Evolutionary conservation across 2,113 vertebrate genomes (phyloP).

Genomic region (Ophiodon elongatus): DNA sequence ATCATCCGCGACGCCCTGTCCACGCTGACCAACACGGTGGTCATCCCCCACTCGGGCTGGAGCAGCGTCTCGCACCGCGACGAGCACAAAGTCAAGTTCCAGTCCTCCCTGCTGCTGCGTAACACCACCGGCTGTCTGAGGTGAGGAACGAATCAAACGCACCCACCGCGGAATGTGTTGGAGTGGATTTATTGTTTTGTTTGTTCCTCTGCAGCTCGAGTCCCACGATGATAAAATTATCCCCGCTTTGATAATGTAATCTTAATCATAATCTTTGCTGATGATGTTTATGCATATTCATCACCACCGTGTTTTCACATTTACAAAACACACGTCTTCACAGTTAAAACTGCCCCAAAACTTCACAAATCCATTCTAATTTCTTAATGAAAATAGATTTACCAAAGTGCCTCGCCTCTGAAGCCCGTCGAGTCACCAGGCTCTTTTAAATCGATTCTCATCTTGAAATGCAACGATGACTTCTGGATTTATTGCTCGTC

Average conservation of each 20-base stretch:
- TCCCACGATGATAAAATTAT: neutral
- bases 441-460: conserved; percentile 12
- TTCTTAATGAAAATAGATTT: conserved; percentile 15
- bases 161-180: neutral
- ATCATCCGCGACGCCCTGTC: conserved; percentile 94
- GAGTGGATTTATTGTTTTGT: neutral
- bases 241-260: neutral
- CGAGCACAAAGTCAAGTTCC: conserved; percentile 95
- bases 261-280: neutral
- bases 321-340: neutral
- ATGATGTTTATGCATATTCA: neutral
- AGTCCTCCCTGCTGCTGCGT: conserved; percentile 93
- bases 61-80: conserved; percentile 92
- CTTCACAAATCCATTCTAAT: neutral
- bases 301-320: neutral
- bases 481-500: conserved; percentile 44
- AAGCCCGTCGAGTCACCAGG: neutral
- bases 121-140: conserved; percentile 98
- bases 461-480: conserved; percentile 31
- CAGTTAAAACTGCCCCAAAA: neutral
- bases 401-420: neutral
- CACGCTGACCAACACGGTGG: conserved; percentile 94
- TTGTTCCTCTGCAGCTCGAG: neutral
- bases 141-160: conserved; percentile 74
- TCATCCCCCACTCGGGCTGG: conserved; percentile 98